Percentiles rank a stretch among this genome's conserved stretches.
Evolutionary conservation across 2,888 invertebrate species (phyloP).

Genomic region (Acrobasis repandana): DNA sequence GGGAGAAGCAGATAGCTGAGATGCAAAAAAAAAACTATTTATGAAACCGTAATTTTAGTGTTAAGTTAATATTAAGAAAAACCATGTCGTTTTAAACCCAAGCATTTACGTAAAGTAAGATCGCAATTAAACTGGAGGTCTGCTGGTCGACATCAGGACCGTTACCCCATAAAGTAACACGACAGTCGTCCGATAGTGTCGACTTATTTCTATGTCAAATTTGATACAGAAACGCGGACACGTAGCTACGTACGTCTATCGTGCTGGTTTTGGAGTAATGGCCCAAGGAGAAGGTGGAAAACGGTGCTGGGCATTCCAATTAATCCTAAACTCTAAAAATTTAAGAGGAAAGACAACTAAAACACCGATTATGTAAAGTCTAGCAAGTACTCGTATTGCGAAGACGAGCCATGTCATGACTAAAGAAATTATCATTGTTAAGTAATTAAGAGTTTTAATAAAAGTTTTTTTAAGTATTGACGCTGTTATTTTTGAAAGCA

Average conservation of each 20-base stretch:
- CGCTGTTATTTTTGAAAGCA: background rate
- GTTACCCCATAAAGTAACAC: background rate
- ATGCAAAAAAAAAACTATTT: conserved; percentile 59
- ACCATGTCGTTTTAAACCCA: conserved; percentile 58
- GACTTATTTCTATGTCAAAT: no score
- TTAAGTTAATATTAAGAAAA: conserved; percentile 65
- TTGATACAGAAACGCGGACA: no score
- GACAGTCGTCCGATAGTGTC: conserved; percentile 18
- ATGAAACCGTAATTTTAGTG: conserved; percentile 78
- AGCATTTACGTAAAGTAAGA: conserved; percentile 68
- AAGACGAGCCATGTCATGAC: conserved; percentile 49
- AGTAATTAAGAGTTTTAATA: conserved; percentile 69
- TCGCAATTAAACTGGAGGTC: conserved; percentile 37
- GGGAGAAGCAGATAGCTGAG: conserved; percentile 53
- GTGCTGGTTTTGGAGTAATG: no score
- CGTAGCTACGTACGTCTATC: no score
- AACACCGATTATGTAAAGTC: conserved; percentile 41
- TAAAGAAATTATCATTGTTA: conserved; percentile 63
- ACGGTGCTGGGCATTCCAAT: conserved; percentile 77
- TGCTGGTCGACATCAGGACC: conserved; percentile 20
- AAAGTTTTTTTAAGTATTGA: conserved; percentile 48
- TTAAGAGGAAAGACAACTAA: conserved; percentile 65
- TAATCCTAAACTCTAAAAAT: conserved; percentile 58
- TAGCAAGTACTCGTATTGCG: conserved; percentile 48
- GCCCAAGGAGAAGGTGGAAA: conserved; percentile 26